Evolutionary conservation across 1,140 invertebrate genomes (phyloP).

Genomic region (Hermetia illucens): DNA sequence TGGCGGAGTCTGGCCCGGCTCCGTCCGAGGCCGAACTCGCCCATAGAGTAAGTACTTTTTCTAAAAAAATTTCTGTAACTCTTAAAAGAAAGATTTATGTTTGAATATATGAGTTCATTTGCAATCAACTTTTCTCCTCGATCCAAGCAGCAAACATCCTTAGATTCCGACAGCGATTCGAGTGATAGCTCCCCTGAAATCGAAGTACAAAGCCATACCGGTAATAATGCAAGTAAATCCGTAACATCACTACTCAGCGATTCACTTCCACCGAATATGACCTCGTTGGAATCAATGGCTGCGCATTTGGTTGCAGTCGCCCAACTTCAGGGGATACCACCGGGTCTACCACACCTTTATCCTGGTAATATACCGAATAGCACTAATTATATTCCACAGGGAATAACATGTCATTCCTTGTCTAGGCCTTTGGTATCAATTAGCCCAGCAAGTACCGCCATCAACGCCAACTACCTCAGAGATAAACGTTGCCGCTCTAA

Average conservation of each 20-base stretch:
- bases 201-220: background rate
- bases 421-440: constrained; percentile 13
- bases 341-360: no score
- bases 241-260: constrained; percentile 14
- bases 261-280: constrained; percentile 18
- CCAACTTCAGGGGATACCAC: constrained; percentile 2
- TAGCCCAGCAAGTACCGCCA: constrained; percentile 16
- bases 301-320: constrained; percentile 17
- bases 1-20: constrained; percentile 22
- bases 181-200: constrained; percentile 14
- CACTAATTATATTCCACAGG: no score
- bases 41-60: constrained; percentile 8
- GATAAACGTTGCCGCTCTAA: constrained; percentile 20
- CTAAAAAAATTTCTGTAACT: background rate
- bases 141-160: constrained; percentile 6
- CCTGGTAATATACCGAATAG: no score
- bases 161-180: constrained; percentile 27
- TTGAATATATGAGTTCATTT: background rate
- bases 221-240: constrained; percentile 13
- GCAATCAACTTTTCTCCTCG: constrained; percentile 1
- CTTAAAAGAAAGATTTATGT: constrained; percentile 2
- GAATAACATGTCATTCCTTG: constrained; percentile 16
- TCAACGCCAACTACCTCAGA: constrained; percentile 28
- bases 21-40: constrained; percentile 12
- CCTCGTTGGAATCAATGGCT: constrained; percentile 30